phyloP scores from a whole-genome alignment of 2,797 vertebrate species.

The Momotus momota region DNA sequence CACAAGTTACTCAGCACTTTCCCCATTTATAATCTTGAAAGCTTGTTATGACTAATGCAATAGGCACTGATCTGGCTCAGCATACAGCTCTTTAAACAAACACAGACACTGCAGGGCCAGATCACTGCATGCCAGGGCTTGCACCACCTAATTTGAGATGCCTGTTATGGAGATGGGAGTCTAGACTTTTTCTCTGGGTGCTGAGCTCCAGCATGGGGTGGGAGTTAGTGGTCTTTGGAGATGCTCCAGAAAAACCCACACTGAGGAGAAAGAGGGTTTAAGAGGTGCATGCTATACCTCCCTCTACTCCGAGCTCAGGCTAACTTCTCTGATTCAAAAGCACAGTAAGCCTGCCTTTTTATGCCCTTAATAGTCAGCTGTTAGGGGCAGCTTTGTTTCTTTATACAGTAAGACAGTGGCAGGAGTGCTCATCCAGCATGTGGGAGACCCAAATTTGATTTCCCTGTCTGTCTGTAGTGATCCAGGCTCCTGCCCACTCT shows the following conservation, averaged over 20 bases:
- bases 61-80: conserved; percentile 66
- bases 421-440: not conserved
- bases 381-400: not conserved
- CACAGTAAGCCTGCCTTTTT: not conserved
- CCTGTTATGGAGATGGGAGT: not conserved
- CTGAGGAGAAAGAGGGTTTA: not conserved
- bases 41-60: conserved; percentile 71
- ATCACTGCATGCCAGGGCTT: not conserved
- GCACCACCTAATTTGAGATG: conserved; percentile 29
- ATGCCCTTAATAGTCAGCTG: not conserved
- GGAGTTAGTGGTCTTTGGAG: not conserved
- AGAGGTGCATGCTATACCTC: not conserved
- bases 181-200: conserved; percentile 3
- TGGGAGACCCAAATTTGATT: not conserved
- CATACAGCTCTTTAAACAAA: conserved; percentile 57
- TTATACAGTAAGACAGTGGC: not conserved
- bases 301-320: not conserved
- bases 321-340: not conserved
- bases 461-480: not conserved
- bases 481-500: not conserved
- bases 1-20: conserved; percentile 74
- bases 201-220: not conserved
- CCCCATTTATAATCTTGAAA: conserved; percentile 69
- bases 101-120: conserved; percentile 25
- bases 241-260: not conserved